Evolutionary conservation across 2,113 vertebrate genomes (phyloP).

Genomic region (Cinclus mexicanus): DNA sequence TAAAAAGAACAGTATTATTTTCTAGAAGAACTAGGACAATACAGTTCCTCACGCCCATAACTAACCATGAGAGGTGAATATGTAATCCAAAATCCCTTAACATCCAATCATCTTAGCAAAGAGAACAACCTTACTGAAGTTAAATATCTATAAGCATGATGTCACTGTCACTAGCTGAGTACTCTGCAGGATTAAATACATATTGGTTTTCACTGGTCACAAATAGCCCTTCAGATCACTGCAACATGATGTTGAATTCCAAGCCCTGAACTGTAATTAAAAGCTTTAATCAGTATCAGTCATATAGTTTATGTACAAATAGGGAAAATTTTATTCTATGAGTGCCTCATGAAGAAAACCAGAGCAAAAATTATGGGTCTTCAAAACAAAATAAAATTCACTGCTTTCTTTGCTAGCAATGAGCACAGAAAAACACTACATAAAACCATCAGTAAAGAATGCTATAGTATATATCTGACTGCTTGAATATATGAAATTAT

Average conservation of each 20-base stretch:
- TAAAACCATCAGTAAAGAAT: background rate
- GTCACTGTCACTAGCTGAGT: background rate
- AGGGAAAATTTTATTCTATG: background rate
- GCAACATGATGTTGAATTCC: background rate
- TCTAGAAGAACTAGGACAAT: background rate
- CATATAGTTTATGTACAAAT: background rate
- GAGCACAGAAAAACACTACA: background rate
- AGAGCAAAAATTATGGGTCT: background rate
- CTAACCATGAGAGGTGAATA: background rate
- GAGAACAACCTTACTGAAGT: background rate
- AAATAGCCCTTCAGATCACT: background rate
- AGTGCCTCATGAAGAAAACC: background rate
- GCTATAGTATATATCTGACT: background rate
- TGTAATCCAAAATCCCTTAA: background rate
- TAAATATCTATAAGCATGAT: background rate
- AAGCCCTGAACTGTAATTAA: background rate
- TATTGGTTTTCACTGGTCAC: background rate
- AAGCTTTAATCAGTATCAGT: background rate
- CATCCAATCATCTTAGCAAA: background rate
- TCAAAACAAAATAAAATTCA: background rate
- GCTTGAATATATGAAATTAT: background rate
- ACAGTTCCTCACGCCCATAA: background rate
- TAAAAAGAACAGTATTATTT: conserved; percentile 49
- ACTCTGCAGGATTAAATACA: background rate
- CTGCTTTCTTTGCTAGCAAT: background rate